These are phyloP conservation scores for Aphyosemion australe DNA, from an alignment of 2,113 vertebrate species.

Conservation along the genomic window DNA sequence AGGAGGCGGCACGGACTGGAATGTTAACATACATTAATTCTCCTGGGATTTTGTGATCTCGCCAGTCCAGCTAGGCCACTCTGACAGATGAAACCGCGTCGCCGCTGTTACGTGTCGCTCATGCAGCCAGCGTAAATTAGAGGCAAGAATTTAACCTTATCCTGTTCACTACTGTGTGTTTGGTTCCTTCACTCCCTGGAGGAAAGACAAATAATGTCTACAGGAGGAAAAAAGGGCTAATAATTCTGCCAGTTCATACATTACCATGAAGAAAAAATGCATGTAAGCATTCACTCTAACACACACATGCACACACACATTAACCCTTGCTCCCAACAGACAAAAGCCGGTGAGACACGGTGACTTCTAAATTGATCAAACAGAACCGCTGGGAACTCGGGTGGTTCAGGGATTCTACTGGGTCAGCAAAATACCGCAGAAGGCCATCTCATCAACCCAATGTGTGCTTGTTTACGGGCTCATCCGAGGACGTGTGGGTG, in stretches of 20 bases:
- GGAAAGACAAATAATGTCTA: slow-evolving; percentile 2
- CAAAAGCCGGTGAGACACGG: slow-evolving; percentile 41
- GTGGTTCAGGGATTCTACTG: slow-evolving; percentile 45
- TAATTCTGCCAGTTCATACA: slow-evolving; percentile 23
- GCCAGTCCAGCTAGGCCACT: too few species aligned
- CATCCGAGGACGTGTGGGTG: slow-evolving; percentile 33
- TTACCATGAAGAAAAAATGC: not conserved
- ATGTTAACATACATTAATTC: too few species aligned
- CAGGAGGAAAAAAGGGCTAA: too few species aligned
- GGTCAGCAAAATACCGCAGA: slow-evolving; percentile 64
- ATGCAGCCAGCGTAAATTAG: too few species aligned
- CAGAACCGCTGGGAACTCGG: slow-evolving; percentile 64
- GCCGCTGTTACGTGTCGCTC: too few species aligned
- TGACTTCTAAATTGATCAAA: slow-evolving; percentile 69
- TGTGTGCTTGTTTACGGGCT: slow-evolving; percentile 38
- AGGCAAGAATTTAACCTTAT: not conserved
- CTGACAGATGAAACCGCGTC: too few species aligned
- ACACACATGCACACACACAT: not conserved
- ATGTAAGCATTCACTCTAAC: not conserved
- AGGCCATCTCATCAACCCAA: slow-evolving; percentile 58
- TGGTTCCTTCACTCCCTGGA: not conserved
- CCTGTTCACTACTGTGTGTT: not conserved
- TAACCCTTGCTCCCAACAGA: slow-evolving; percentile 26
- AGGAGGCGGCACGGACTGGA: too few species aligned
- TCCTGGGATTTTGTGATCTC: too few species aligned